phyloP scores from a whole-genome alignment of 2,888 invertebrate genomes.

The Drosophila paracracens region DNA sequence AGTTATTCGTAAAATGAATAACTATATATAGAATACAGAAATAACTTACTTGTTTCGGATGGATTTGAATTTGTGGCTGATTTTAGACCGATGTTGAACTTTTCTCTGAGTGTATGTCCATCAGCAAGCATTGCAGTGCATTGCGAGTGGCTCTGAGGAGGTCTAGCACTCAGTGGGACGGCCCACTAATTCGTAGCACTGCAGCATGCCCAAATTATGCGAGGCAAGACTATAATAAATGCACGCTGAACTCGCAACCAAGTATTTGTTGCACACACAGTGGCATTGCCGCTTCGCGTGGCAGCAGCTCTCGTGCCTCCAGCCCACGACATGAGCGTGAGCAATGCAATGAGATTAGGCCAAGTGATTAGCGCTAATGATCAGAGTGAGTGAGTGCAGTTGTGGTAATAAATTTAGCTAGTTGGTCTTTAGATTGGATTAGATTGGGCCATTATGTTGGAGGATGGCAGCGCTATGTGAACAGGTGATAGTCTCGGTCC shows the following conservation, averaged over 20 bases:
- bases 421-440: neutral
- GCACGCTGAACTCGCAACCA: neutral
- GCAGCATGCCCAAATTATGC: slow-evolving; percentile 48
- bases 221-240: neutral
- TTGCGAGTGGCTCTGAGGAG: neutral
- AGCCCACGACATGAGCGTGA: slow-evolving; percentile 7
- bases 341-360: slow-evolving; percentile 27
- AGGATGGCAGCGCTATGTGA: neutral
- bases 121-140: neutral
- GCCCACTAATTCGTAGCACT: slow-evolving; percentile 31
- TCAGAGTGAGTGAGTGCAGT: slow-evolving; percentile 17
- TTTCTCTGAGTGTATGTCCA: slow-evolving; percentile 2
- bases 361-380: slow-evolving; percentile 11
- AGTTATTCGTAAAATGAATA: neutral
- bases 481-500: neutral
- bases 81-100: fast-evolving
- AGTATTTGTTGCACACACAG: neutral
- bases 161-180: neutral
- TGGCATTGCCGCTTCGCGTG: neutral
- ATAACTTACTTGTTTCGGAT: neutral
- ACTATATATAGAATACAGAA: neutral
- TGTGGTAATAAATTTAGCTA: slow-evolving; percentile 19
- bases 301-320: neutral
- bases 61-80: neutral
- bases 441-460: neutral